Evolutionary conservation across 2,888 invertebrate genomes (phyloP).

Genomic region (Aricia artaxerxes): DNA sequence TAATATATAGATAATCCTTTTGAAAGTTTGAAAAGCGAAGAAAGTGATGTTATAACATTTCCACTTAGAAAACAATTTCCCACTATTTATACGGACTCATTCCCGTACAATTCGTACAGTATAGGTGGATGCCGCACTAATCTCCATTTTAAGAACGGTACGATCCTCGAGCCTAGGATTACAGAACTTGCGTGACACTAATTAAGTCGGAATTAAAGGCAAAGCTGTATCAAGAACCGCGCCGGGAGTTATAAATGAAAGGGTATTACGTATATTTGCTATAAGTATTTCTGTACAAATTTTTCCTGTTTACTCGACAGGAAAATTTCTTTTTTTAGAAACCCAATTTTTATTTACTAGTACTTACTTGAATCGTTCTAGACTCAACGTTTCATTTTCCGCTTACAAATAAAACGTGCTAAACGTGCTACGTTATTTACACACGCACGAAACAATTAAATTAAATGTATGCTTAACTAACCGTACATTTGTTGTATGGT

Average conservation of each 20-base stretch:
- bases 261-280: constrained; percentile 73
- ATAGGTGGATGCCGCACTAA: constrained; percentile 73
- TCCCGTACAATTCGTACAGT: constrained; percentile 50
- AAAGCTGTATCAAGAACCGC: constrained; percentile 77
- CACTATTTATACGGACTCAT: constrained; percentile 1
- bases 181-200: constrained; percentile 80
- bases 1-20: too few species aligned
- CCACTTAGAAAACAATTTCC: constrained; percentile 9
- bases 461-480: constrained; percentile 4
- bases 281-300: constrained; percentile 44
- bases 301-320: constrained; percentile 2
- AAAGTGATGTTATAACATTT: not conserved
- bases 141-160: constrained; percentile 80
- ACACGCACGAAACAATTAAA: not conserved
- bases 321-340: not conserved
- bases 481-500: not conserved
- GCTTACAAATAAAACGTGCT: not conserved
- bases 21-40: too few species aligned
- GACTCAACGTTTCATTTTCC: not conserved
- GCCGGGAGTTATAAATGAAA: constrained; percentile 77
- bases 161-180: constrained; percentile 77
- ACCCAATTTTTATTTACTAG: not conserved
- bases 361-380: not conserved
- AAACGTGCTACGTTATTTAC: not conserved
- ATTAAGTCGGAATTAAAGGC: constrained; percentile 79